Percentiles rank a stretch among this genome's conserved stretches.
These are phyloP conservation scores for Myopa testacea DNA, from an alignment of 2,888 invertebrate species.

Conservation along the genomic window DNA sequence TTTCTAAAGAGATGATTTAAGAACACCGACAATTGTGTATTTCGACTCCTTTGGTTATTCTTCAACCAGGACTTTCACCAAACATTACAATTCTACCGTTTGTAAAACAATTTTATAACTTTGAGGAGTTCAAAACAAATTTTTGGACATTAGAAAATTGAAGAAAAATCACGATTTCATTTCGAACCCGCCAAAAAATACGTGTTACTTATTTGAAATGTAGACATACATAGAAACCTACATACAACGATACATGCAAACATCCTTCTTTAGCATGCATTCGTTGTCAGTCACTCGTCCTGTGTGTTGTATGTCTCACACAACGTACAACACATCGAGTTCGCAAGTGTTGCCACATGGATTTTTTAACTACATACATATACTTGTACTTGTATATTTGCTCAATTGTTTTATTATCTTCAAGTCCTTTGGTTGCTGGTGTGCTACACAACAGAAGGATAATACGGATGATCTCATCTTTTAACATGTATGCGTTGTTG, in stretches of 20 bases:
- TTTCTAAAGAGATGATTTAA: too few species aligned
- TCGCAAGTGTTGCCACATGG: background rate
- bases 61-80: slow-evolving; percentile 2
- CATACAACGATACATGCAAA: background rate
- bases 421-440: slow-evolving; percentile 2
- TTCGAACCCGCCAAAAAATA: slow-evolving; percentile 23
- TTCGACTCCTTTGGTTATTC: too few species aligned
- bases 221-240: too few species aligned
- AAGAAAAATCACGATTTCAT: background rate
- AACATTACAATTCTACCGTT: background rate
- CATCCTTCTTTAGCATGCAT: background rate
- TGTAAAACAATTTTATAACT: slow-evolving; percentile 10
- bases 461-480: slow-evolving; percentile 31
- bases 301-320: background rate
- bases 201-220: background rate
- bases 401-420: slow-evolving; percentile 26
- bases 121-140: background rate
- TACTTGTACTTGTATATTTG: slow-evolving; percentile 13
- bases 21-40: too few species aligned
- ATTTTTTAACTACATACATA: background rate
- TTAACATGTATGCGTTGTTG: slow-evolving; percentile 23
- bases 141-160: background rate
- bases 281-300: background rate
- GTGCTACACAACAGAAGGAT: slow-evolving; percentile 19
- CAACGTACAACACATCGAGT: background rate